Evolutionary conservation across 2,797 vertebrate genomes (phyloP).

Genomic region (Gambusia yucatana): DNA sequence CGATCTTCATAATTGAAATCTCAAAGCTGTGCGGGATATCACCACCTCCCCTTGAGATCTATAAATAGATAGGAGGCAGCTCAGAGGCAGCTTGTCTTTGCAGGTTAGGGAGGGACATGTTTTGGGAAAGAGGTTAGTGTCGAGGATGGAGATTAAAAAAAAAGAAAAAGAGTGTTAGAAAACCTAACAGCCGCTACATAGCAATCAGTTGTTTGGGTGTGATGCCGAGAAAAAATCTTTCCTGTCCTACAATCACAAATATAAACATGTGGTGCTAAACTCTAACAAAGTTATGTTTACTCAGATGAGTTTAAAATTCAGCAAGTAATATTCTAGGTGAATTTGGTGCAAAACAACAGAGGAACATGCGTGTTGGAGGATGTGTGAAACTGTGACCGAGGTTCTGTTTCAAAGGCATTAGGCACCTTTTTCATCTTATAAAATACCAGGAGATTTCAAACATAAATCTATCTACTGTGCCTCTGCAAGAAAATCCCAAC

Average conservation of each 20-base stretch:
- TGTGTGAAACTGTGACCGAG: background rate
- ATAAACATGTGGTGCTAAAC: background rate
- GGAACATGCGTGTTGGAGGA: background rate
- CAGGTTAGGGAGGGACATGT: background rate
- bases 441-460: background rate
- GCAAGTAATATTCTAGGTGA: background rate
- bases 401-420: background rate
- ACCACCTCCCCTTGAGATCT: background rate
- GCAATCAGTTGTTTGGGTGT: background rate
- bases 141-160: background rate
- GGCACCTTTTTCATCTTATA: background rate
- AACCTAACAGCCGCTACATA: background rate
- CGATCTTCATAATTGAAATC: too few relatives aligned
- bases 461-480: background rate
- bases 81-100: background rate
- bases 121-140: background rate
- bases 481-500: background rate
- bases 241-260: background rate
- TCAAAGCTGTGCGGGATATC: background rate
- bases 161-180: too few relatives aligned
- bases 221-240: too few relatives aligned
- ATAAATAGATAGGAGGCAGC: background rate
- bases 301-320: background rate
- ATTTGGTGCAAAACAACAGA: background rate
- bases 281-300: background rate